Base-by-base conservation (phyloP, 1,140 invertebrate species). In the Aphelenchoides fujianensis region DNA sequence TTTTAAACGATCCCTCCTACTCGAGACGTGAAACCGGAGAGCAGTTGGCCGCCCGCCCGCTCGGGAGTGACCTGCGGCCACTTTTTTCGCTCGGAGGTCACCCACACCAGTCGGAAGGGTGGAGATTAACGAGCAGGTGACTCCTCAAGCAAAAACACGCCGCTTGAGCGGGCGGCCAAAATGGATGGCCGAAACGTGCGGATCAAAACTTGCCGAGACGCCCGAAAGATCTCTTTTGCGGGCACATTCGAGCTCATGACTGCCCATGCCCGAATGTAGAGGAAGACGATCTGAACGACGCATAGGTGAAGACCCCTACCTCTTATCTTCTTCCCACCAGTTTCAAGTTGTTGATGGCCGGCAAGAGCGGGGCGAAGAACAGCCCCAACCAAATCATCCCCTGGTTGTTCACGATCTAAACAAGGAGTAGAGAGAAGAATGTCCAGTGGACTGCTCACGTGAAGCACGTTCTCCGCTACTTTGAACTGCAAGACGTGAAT, bases 401-500 rank as follows among this genome's bases (percentile, higher is more conserved):
- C 87, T 97, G 95, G 85, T 97, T 97, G 81, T 97, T 94, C 0
- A 97, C 92, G 16, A 98, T 81, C n/a, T n/a, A n/a, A n/a, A n/a
- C n/a, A n/a, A n/a, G n/a, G n/a, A n/a, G n/a, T n/a, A n/a, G n/a
- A n/a, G n/a, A n/a, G n/a, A n/a, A n/a, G n/a, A n/a, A n/a, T n/a
- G n/a, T n/a, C n/a, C n/a, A n/a, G n/a, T n/a, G n/a, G n/a, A n/a
- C n/a, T n/a, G n/a, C n/a, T n/a, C n/a, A n/a, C n/a, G 27, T 95
- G 92, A 19, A 97, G 88, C 82, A 98, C 95, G 84, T 97, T 97
- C 86, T 97, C 95, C 2, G 95, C 95, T 64, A 97, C 96, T 87
- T 97, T 96, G 84, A 98, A 98, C n/a, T n/a, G n/a, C n/a, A n/a
- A n/a, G n/a, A n/a, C n/a, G n/a, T n/a, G n/a, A n/a, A n/a, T n/a